Evolutionary conservation across 2,888 invertebrate genomes (phyloP).

Genomic region (Heterodera filipjevi): DNA sequence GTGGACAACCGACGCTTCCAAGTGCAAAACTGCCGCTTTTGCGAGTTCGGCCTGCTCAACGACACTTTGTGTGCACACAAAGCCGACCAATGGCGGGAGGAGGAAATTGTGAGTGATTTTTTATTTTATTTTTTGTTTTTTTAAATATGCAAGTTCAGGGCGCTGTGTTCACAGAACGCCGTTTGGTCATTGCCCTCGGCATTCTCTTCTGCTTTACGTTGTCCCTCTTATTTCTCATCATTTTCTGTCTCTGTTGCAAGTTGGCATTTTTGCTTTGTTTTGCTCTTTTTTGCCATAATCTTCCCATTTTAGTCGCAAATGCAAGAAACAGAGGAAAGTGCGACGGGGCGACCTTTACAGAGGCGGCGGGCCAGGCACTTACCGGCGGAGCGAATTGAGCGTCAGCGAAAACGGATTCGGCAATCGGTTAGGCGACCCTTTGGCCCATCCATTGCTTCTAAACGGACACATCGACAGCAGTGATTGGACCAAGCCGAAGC

Average conservation of each 20-base stretch:
- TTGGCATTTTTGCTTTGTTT: not conserved
- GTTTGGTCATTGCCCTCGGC: conserved; percentile 7
- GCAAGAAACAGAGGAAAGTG: not conserved
- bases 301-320: not conserved
- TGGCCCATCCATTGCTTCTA: conserved; percentile 11
- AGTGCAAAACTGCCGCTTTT: conserved; percentile 24
- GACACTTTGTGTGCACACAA: conserved; percentile 18
- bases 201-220: not conserved
- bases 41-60: conserved; percentile 20
- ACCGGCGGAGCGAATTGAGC: conserved; percentile 13
- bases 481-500: conserved; percentile 21
- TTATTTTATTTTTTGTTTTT: not conserved
- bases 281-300: not conserved
- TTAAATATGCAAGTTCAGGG: not conserved
- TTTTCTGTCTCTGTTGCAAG: not conserved
- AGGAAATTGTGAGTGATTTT: not conserved
- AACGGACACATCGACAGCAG: conserved; percentile 18
- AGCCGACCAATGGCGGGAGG: conserved; percentile 14
- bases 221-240: not conserved
- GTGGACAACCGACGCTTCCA: conserved; percentile 15
- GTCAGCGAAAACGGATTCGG: conserved; percentile 26
- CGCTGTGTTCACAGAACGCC: not conserved
- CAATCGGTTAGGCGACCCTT: conserved; percentile 24
- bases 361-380: conserved; percentile 14
- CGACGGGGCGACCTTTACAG: conserved; percentile 1